Evolutionary conservation across 2,797 vertebrate genomes (phyloP).

Genomic region (Chelonia mydas): DNA sequence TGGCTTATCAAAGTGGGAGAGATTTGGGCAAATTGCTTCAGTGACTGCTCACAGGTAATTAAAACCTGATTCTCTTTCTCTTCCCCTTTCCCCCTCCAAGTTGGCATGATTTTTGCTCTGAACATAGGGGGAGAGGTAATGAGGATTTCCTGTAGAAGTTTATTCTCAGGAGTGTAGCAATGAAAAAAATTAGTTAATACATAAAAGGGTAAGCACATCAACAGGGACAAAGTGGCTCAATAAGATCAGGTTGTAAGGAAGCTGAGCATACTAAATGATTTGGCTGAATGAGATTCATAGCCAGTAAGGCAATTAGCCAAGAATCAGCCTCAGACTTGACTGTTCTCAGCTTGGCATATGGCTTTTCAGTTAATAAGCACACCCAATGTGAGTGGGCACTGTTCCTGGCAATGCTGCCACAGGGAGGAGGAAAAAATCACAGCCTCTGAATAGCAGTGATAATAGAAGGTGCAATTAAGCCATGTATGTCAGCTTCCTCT

Average conservation of each 20-base stretch:
- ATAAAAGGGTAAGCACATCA: fast-evolving
- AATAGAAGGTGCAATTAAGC: neutral
- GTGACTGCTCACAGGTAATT: neutral
- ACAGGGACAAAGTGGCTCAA: fast-evolving
- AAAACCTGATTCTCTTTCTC: neutral
- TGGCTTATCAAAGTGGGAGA: neutral
- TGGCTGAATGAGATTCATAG: neutral
- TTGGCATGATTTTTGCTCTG: neutral
- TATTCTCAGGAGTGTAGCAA: neutral
- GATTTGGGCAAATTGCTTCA: neutral
- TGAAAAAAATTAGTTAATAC: neutral
- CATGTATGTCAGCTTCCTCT: neutral
- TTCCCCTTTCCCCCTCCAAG: fast-evolving
- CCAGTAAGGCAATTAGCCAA: neutral
- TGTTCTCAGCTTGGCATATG: neutral
- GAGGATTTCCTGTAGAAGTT: neutral
- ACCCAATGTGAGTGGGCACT: neutral
- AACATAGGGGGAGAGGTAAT: neutral
- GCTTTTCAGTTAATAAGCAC: slow-evolving; percentile 4
- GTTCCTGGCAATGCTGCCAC: neutral
- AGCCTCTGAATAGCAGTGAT: neutral
- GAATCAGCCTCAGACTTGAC: neutral
- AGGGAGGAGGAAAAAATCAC: neutral
- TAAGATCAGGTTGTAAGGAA: neutral
- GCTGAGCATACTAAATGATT: neutral